Evolutionary conservation across 2,888 invertebrate species (phyloP).

Genomic region (Pasiphila rectangulata): DNA sequence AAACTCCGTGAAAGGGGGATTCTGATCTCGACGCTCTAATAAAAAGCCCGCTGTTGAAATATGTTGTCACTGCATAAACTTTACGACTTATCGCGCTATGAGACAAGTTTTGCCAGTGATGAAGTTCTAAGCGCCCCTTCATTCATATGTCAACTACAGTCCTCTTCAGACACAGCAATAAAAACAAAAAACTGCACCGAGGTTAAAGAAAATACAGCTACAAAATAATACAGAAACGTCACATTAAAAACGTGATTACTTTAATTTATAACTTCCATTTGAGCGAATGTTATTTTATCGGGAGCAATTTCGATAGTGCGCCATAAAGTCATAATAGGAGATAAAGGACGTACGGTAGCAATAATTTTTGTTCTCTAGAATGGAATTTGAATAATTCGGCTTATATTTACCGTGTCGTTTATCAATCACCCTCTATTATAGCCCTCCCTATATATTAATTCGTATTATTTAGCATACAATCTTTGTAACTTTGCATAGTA

Average conservation of each 20-base stretch:
- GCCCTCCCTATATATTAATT: constrained; percentile 42
- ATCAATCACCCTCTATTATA: constrained; percentile 43
- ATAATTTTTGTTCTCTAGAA: constrained; percentile 67
- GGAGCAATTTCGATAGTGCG: constrained; percentile 74
- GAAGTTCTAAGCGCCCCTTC: constrained; percentile 46
- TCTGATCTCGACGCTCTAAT: constrained; percentile 69
- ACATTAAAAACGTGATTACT: constrained; percentile 67
- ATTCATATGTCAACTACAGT: constrained; percentile 45
- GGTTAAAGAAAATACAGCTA: constrained; percentile 32
- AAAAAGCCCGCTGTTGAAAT: constrained; percentile 72
- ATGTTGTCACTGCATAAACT: constrained; percentile 78
- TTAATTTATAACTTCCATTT: constrained; percentile 70
- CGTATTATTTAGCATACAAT: constrained; percentile 50
- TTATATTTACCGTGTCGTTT: constrained; percentile 60
- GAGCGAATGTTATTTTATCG: constrained; percentile 61
- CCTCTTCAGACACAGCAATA: constrained; percentile 30
- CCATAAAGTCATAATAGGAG: constrained; percentile 52
- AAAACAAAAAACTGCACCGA: constrained; percentile 17
- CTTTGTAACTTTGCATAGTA: constrained; percentile 48
- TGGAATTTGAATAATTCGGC: constrained; percentile 66
- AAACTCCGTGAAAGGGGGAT: constrained; percentile 63
- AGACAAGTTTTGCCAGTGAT: constrained; percentile 54
- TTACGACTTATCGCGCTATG: constrained; percentile 69
- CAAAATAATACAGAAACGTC: constrained; percentile 42
- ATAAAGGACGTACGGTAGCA: constrained; percentile 62